Evolutionary conservation across 2,888 invertebrate species (phyloP).

Genomic region (Steromphala cineraria): DNA sequence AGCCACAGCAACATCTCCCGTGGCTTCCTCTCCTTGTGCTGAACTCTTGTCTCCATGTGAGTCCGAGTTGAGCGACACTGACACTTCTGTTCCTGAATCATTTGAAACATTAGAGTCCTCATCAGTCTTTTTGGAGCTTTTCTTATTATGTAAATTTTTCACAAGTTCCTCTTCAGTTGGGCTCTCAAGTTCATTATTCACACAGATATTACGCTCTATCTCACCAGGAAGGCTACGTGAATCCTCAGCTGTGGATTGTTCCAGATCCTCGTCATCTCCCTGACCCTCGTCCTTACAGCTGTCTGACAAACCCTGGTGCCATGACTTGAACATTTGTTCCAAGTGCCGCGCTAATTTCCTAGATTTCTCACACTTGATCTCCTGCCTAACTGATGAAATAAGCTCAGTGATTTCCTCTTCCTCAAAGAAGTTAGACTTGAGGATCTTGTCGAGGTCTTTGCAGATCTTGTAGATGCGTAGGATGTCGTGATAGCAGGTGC

Average conservation of each 20-base stretch:
- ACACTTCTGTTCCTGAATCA: not conserved
- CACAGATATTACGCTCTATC: not conserved
- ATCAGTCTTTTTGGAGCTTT: constrained; percentile 3
- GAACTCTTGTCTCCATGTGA: not conserved
- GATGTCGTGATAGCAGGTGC: constrained; percentile 57
- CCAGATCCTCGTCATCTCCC: not conserved
- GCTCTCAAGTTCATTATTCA: too few relatives aligned
- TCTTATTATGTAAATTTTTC: not conserved
- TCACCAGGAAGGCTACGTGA: not conserved
- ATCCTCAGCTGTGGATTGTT: not conserved
- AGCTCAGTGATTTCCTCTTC: constrained; percentile 58
- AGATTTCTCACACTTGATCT: constrained; percentile 57
- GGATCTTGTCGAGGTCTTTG: constrained; percentile 64
- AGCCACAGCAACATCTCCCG: not conserved
- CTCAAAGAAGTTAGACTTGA: constrained; percentile 64
- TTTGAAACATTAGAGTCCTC: constrained; percentile 9
- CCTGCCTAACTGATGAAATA: constrained; percentile 55
- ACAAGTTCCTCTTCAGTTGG: not conserved
- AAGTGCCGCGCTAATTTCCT: constrained; percentile 57
- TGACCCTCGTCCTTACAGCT: constrained; percentile 7
- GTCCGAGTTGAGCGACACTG: not conserved
- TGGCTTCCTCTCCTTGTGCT: not conserved
- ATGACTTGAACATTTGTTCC: constrained; percentile 38
- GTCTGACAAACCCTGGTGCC: constrained; percentile 34
- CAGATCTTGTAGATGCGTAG: constrained; percentile 64